Evolutionary conservation across 2,113 vertebrate genomes (phyloP).

Genomic region (Phylloscopus trochilus): DNA sequence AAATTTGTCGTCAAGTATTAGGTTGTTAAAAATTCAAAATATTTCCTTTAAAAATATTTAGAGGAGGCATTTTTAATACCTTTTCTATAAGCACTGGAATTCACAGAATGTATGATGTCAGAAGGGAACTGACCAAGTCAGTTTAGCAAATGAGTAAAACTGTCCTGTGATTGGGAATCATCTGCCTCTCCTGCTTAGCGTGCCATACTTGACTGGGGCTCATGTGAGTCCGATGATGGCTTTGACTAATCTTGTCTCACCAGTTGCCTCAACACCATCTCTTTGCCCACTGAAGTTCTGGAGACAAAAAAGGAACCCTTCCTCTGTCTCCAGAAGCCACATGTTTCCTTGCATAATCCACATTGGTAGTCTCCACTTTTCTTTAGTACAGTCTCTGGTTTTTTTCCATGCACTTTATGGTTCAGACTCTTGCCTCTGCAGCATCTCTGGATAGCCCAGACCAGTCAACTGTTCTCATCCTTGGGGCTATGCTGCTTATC

Average conservation of each 20-base stretch:
- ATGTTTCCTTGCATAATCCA: neutral
- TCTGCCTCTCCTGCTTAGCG: neutral
- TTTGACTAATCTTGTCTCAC: neutral
- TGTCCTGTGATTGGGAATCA: neutral
- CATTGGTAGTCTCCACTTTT: neutral
- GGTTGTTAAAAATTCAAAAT: neutral
- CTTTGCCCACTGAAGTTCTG: neutral
- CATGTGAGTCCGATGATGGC: neutral
- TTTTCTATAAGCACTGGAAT: neutral
- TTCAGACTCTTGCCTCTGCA: neutral
- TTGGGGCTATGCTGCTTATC: neutral
- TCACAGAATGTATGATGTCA: neutral
- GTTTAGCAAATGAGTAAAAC: neutral
- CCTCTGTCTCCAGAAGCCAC: neutral
- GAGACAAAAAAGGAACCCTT: neutral
- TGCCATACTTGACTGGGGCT: neutral
- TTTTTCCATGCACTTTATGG: neutral
- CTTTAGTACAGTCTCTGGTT: neutral
- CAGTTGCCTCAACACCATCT: neutral
- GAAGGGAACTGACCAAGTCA: neutral
- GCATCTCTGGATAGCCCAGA: neutral
- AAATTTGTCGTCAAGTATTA: neutral
- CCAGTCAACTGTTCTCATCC: rapidly evolving
- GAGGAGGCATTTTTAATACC: neutral
- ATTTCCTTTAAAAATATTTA: neutral